Evolutionary conservation across 2,797 vertebrate species (phyloP).

Genomic region (Schizopygopsis malacanthus): DNA sequence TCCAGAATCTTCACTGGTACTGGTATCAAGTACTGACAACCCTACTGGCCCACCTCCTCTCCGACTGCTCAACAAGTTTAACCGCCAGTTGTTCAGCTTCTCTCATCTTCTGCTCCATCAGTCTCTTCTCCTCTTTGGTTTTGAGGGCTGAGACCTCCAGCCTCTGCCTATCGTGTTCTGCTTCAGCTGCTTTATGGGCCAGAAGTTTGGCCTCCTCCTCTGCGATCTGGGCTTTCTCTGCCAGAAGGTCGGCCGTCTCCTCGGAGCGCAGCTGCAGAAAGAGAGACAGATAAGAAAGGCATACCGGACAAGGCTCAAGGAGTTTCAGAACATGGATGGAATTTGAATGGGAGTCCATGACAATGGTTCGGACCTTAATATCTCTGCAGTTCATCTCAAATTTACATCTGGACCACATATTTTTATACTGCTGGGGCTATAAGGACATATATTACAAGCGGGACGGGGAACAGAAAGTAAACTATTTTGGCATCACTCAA

Average conservation of each 20-base stretch:
- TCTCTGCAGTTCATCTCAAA: neutral
- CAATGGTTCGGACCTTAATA: slow-evolving; percentile 16
- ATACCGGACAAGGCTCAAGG: slow-evolving; percentile 8
- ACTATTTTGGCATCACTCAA: neutral
- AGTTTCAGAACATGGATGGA: slow-evolving; percentile 15
- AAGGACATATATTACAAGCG: slow-evolving; percentile 4
- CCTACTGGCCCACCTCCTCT: slow-evolving; percentile 81
- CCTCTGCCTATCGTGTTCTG: slow-evolving; percentile 90
- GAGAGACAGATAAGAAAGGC: slow-evolving; percentile 10
- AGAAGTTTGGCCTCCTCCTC: slow-evolving; percentile 93
- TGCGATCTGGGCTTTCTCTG: slow-evolving; percentile 94
- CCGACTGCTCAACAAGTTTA: slow-evolving; percentile 92
- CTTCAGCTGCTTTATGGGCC: slow-evolving; percentile 92
- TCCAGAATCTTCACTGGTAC: neutral
- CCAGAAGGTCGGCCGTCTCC: slow-evolving; percentile 90
- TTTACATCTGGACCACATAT: neutral
- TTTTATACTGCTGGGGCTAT: slow-evolving; percentile 2
- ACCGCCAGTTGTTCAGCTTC: slow-evolving; percentile 91
- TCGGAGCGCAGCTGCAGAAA: slow-evolving; percentile 84
- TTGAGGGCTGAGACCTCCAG: slow-evolving; percentile 91
- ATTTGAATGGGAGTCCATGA: slow-evolving; percentile 26
- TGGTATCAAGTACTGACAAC: neutral
- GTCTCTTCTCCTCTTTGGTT: slow-evolving; percentile 90
- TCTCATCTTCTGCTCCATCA: slow-evolving; percentile 96
- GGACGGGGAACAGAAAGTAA: neutral